Base-by-base conservation (phyloP, 2,888 invertebrate genomes). In the Notodromas monacha region DNA sequence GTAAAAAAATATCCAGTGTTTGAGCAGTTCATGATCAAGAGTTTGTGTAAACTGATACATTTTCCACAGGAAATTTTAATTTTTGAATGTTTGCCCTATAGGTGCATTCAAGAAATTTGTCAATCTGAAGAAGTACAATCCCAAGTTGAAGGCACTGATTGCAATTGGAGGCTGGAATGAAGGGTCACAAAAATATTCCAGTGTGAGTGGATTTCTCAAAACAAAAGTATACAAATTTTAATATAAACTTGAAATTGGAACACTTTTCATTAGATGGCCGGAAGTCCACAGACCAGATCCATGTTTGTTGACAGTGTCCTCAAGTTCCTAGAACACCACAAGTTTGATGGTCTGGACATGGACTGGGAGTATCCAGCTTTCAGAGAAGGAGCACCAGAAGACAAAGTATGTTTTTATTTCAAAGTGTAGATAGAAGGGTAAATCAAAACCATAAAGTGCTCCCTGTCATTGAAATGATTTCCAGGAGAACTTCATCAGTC, bases 261-360 rank as follows among this genome's bases (percentile, higher is more conserved):
- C 15, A 21, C 12, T 12, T 34, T 27, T 35, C 32, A 28, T 26
- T 39, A 47, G 36, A 45, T 48, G 43, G 53, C 51, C 14, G 48
- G 49, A 6, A 47, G 45, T 29, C 40, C 56, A 2, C 32, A 34
- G 0, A 37, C 48, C 49, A 55, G 45, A 28, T 38, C 42, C 28
- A 43, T 38, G 28, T 65, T 69, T 39, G 55, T 65, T 12, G 40
- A 51, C 3, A 61, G 58, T 31, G 56, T 58, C 1, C 40, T 61
- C 0, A 39, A 45, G 0, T 59, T 65, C 41, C 38, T 67, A 1
- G 40, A 47, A 26, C 48, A 50, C 3, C 49, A 65, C 39, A 52
- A 52, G 1, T 69, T 69, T 36, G 64, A 69, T 40, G 68, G 68
- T 2, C 48, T 68, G 1, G 68, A 69, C 40, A 29, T 68, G 1